Evolutionary conservation across 23 tunicate species (phyloP).

Genomic region (Oikopleura vanhoeffeni): DNA sequence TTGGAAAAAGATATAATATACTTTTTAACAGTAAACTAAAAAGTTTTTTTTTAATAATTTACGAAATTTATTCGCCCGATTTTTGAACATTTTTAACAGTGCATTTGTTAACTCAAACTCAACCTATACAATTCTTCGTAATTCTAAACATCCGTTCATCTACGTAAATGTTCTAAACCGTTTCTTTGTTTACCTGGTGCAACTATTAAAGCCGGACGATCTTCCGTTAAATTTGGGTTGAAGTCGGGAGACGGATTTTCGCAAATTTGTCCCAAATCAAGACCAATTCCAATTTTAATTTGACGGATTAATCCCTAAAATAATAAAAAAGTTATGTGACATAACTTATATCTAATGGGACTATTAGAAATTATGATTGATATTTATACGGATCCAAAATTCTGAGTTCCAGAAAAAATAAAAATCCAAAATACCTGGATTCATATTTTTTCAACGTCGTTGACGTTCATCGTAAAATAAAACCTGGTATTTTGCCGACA

Average conservation of each 20-base stretch:
- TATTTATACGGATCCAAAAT: background rate
- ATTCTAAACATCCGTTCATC: too few relatives aligned
- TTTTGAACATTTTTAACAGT: too few relatives aligned
- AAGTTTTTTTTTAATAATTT: too few relatives aligned
- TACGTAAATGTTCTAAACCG: background rate
- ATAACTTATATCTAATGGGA: too few relatives aligned
- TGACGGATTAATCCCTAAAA: slow-evolving; percentile 4
- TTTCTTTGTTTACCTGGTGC: background rate
- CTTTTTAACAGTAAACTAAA: too few relatives aligned
- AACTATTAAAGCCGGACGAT: background rate
- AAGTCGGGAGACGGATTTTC: background rate
- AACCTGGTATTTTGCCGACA: too few relatives aligned
- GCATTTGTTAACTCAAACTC: too few relatives aligned
- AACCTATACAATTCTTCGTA: too few relatives aligned
- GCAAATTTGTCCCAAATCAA: background rate
- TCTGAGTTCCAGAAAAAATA: background rate
- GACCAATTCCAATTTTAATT: background rate
- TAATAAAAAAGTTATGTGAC: background rate
- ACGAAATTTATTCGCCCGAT: too few relatives aligned
- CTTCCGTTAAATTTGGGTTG: background rate
- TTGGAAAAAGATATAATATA: too few relatives aligned
- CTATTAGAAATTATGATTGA: background rate
- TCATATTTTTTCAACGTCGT: too few relatives aligned
- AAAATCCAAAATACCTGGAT: background rate
- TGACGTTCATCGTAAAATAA: too few relatives aligned